A percentile compares a stretch with the other conserved stretches of the same genome.
Evolutionary conservation across 2,888 invertebrate species (phyloP).

Genomic region (Drosophila koepferae): DNA sequence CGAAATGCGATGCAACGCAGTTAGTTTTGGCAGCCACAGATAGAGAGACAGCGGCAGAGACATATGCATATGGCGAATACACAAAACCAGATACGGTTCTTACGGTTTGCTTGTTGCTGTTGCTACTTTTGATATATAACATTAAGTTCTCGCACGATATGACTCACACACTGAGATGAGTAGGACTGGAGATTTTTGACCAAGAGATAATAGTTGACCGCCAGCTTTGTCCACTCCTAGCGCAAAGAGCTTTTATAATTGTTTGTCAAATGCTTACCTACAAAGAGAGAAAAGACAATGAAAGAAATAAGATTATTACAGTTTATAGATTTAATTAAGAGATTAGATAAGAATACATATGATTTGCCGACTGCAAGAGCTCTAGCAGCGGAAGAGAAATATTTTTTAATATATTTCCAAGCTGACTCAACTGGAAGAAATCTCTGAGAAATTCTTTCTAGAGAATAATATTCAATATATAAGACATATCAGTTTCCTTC

Average conservation of each 20-base stretch:
- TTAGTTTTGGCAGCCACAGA: slow-evolving; percentile 50
- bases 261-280: slow-evolving; percentile 38
- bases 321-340: not conserved
- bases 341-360: not conserved
- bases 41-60: slow-evolving; percentile 18
- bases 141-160: slow-evolving; percentile 23
- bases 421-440: not conserved
- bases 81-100: slow-evolving; percentile 28
- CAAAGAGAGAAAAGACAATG: slow-evolving; percentile 24
- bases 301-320: slow-evolving; percentile 7
- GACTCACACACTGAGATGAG: slow-evolving; percentile 31
- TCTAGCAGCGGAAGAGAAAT: not conserved
- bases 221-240: slow-evolving; percentile 1
- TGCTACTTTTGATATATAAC: slow-evolving; percentile 9
- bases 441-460: not conserved
- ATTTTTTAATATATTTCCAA: not conserved
- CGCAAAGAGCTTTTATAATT: slow-evolving; percentile 21
- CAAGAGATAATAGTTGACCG: slow-evolving; percentile 13
- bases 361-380: not conserved
- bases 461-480: too few species aligned
- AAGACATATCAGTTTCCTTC: too few species aligned
- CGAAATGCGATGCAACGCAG: slow-evolving; percentile 49
- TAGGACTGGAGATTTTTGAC: slow-evolving; percentile 27
- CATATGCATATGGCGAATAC: slow-evolving; percentile 3
- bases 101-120: not conserved